Conservation (phyloP, 2,797 vertebrate species). For the Macropus fuliginosus region DNA sequence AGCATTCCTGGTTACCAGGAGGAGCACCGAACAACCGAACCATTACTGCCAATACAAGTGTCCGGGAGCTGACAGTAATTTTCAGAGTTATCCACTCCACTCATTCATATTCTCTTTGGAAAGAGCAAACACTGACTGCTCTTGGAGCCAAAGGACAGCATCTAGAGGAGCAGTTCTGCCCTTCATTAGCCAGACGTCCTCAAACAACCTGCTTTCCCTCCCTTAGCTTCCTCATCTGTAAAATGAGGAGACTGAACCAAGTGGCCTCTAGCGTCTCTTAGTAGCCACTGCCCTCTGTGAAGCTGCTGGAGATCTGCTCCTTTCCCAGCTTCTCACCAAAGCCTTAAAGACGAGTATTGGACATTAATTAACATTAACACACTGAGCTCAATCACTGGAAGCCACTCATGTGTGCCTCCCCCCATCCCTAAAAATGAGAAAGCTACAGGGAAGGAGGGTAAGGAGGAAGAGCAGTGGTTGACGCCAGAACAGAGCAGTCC, state of each 20-base stretch:
- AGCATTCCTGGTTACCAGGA: not conserved
- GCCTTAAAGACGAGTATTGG: not conserved
- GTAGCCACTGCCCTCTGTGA: not conserved
- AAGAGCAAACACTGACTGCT: not conserved
- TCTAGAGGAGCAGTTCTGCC: not conserved
- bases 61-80: not conserved
- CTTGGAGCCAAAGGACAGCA: not conserved
- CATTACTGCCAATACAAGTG: not conserved
- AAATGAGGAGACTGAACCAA: not conserved
- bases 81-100: not conserved
- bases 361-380: not conserved
- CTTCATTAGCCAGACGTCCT: not conserved
- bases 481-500: not conserved
- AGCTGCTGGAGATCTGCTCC: not conserved
- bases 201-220: not conserved
- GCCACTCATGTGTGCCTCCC: not conserved
- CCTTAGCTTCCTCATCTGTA: not conserved
- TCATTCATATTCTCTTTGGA: not conserved
- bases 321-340: conserved; percentile 1
- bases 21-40: not conserved
- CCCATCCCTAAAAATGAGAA: not conserved
- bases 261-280: not conserved
- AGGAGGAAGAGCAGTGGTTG: not conserved
- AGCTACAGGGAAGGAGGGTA: not conserved
- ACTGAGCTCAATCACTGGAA: conserved; percentile 7